phyloP scores from a whole-genome alignment of 2,797 vertebrate species.

The Dendrocincla fuliginosa region DNA sequence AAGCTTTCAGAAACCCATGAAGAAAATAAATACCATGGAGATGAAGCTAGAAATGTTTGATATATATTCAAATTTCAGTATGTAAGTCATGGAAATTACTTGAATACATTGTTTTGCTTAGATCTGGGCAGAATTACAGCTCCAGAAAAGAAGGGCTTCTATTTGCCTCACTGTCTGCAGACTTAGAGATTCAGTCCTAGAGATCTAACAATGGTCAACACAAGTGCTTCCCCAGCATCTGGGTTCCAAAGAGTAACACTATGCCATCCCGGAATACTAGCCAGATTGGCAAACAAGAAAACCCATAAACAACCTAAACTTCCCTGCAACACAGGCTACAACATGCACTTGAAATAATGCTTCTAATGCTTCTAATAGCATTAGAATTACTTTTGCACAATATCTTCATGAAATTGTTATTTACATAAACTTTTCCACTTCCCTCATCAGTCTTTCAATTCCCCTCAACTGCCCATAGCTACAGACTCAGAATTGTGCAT shows the following conservation, averaged over 20 bases:
- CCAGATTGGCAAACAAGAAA: background rate
- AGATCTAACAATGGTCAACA: background rate
- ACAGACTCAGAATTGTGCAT: background rate
- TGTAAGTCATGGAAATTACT: background rate
- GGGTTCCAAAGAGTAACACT: background rate
- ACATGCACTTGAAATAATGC: background rate
- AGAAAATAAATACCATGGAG: background rate
- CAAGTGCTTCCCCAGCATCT: background rate
- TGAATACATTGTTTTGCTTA: background rate
- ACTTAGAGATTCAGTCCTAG: background rate
- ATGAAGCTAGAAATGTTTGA: background rate
- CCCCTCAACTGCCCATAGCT: background rate
- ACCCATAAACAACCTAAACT: background rate
- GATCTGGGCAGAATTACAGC: background rate
- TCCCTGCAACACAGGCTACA: background rate
- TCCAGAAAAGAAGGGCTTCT: background rate
- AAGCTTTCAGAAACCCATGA: background rate
- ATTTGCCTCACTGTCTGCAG: background rate
- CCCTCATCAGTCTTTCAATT: background rate
- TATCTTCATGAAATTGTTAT: background rate
- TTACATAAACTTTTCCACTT: background rate
- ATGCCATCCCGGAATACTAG: background rate
- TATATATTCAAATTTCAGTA: background rate
- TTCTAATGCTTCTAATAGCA: background rate
- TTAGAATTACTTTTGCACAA: background rate